These are phyloP conservation scores for Phrynosoma platyrhinos DNA, from an alignment of 2,113 vertebrate species.

Conservation along the genomic window DNA sequence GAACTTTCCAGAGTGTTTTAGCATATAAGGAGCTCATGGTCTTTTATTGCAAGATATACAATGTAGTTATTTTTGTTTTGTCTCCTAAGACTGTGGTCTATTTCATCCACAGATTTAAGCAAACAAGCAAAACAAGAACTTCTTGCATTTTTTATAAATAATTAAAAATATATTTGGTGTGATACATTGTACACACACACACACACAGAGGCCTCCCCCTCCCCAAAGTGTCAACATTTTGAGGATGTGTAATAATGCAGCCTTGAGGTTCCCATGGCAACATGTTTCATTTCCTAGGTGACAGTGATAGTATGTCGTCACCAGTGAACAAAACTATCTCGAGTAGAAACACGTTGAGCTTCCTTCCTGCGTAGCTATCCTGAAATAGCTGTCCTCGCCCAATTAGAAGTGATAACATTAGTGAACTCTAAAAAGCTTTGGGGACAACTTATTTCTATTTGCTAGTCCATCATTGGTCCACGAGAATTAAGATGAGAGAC, in stretches of 20 bases:
- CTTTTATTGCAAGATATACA: conserved; percentile 37
- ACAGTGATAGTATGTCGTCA: conserved; percentile 77
- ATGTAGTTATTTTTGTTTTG: neutral
- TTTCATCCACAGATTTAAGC: conserved; percentile 45
- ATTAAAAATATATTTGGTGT: conserved; percentile 6
- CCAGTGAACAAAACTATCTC: conserved; percentile 64
- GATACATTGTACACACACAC: conserved; percentile 3
- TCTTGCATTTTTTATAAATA: neutral
- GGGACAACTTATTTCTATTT: neutral
- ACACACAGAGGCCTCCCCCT: conserved; percentile 45
- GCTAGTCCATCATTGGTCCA: neutral
- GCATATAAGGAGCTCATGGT: conserved; percentile 30
- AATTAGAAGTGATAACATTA: neutral
- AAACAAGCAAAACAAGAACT: neutral
- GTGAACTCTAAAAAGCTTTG: conserved; percentile 14
- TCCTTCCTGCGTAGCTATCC: conserved; percentile 35
- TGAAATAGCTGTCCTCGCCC: neutral
- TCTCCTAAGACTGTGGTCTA: conserved; percentile 31
- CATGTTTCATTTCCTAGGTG: conserved; percentile 79
- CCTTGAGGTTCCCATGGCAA: conserved; percentile 81
- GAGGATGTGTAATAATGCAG: conserved; percentile 74
- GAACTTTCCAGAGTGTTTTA: conserved; percentile 47
- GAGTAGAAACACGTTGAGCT: conserved; percentile 62
- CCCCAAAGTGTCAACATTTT: conserved; percentile 67
- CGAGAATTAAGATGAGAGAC: neutral